Percentiles rank a stretch among this genome's conserved stretches.
phyloP scores from a whole-genome alignment of 53 echinoderm and acorn worm genomes.

The Pentamera pediparva region DNA sequence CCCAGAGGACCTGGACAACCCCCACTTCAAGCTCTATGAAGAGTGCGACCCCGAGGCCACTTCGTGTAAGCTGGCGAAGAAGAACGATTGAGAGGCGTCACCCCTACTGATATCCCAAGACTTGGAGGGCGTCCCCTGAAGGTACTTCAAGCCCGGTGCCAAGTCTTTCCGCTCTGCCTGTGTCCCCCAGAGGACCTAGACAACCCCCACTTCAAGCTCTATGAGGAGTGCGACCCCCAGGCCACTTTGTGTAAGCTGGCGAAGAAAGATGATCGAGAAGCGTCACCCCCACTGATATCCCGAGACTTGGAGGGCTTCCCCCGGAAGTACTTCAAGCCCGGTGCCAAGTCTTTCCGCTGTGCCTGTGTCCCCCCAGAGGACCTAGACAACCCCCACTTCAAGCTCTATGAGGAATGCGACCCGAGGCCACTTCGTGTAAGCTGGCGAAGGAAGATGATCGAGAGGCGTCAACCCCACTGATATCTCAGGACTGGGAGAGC shows the following conservation, averaged over 20 bases:
- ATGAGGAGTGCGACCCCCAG: slow-evolving; percentile 61
- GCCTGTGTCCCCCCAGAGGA: slow-evolving; percentile 72
- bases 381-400: slow-evolving; percentile 69
- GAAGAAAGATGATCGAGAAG: background rate
- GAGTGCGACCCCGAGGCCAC: slow-evolving; percentile 49
- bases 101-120: slow-evolving; percentile 38
- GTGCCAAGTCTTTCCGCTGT: slow-evolving; percentile 73
- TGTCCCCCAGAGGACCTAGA: slow-evolving; percentile 58
- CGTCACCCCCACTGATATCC: too few species aligned
- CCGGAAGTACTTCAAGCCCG: slow-evolving; percentile 69
- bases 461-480: too few species aligned
- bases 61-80: slow-evolving; percentile 42
- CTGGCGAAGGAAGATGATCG: background rate
- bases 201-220: slow-evolving; percentile 66
- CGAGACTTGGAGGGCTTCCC: slow-evolving; percentile 85
- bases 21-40: slow-evolving; percentile 65
- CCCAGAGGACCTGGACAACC: slow-evolving; percentile 62
- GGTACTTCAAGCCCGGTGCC: slow-evolving; percentile 71
- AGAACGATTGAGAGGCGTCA: background rate
- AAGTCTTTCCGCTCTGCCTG: slow-evolving; percentile 82
- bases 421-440: slow-evolving; percentile 49
- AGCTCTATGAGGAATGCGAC: slow-evolving; percentile 64
- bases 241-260: slow-evolving; percentile 42
- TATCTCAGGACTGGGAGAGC: slow-evolving; percentile 68
- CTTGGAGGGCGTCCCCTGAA: slow-evolving; percentile 81